These are phyloP conservation scores for Colistium nudipinnis DNA, from an alignment of 2,113 vertebrate genomes.

Conservation along the genomic window DNA sequence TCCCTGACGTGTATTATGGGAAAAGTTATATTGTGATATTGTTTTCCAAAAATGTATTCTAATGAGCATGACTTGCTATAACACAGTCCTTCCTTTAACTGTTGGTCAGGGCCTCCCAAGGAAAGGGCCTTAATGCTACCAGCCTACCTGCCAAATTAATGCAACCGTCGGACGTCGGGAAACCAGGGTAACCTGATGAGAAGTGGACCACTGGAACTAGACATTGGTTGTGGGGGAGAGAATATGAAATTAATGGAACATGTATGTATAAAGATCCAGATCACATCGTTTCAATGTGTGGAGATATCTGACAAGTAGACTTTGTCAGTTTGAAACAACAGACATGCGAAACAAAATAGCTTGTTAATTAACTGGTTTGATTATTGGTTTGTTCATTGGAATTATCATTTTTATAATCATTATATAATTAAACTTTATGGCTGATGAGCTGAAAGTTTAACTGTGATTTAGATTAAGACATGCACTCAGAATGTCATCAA, in stretches of 20 bases:
- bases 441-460: background rate
- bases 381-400: background rate
- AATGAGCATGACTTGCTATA: constrained; percentile 19
- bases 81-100: constrained; percentile 9
- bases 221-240: too few species aligned
- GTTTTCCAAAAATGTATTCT: constrained; percentile 28
- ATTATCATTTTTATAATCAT: too few species aligned
- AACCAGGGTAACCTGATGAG: too few species aligned
- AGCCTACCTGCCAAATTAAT: too few species aligned
- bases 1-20: constrained; percentile 38
- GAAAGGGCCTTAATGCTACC: too few species aligned
- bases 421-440: too few species aligned
- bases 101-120: too few species aligned
- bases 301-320: background rate
- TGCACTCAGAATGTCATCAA: background rate
- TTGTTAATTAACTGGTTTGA: too few species aligned
- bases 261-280: background rate
- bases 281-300: background rate
- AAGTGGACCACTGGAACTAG: too few species aligned
- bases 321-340: background rate
- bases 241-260: too few species aligned
- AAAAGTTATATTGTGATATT: constrained; percentile 12
- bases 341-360: too few species aligned
- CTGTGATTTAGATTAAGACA: background rate
- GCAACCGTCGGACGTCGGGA: too few species aligned